Conservation (phyloP, 2,113 vertebrate species). For the Pitta sordida region DNA sequence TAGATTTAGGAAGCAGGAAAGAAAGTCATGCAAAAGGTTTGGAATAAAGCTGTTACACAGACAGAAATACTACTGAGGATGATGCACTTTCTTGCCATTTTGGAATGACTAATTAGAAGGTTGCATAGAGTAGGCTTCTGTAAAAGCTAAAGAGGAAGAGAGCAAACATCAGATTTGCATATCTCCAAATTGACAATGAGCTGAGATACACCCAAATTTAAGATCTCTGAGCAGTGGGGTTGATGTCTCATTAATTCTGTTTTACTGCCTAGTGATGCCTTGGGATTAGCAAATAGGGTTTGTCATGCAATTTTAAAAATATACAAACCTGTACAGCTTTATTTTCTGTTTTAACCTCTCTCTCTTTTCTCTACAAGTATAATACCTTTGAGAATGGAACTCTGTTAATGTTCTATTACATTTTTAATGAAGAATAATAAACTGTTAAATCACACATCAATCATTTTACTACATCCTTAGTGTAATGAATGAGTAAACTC, state of each 20-base stretch:
- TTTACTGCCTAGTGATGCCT: background rate
- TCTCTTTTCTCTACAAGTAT: background rate
- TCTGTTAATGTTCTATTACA: constrained; percentile 22
- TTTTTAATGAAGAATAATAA: constrained; percentile 64
- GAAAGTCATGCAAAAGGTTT: too few relatives aligned
- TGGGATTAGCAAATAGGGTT: background rate
- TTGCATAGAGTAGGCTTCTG: background rate
- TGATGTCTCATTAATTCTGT: background rate
- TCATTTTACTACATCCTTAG: constrained; percentile 24
- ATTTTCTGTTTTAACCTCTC: background rate
- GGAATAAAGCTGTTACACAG: too few relatives aligned
- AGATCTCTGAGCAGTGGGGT: background rate
- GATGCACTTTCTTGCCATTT: background rate
- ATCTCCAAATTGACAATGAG: background rate
- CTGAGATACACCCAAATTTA: background rate
- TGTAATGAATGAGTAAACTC: constrained; percentile 5
- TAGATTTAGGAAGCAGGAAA: too few relatives aligned
- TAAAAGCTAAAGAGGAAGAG: background rate
- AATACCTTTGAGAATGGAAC: constrained; percentile 10
- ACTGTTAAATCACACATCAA: constrained; percentile 48
- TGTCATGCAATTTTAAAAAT: constrained; percentile 7
- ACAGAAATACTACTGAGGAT: background rate
- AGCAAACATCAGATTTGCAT: background rate
- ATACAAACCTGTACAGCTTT: background rate
- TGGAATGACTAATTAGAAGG: background rate